Evolutionary conservation across 2,113 vertebrate species (phyloP), one percentile per base, ranked within the genome.

Genomic region (Alethe diademata): DNA sequence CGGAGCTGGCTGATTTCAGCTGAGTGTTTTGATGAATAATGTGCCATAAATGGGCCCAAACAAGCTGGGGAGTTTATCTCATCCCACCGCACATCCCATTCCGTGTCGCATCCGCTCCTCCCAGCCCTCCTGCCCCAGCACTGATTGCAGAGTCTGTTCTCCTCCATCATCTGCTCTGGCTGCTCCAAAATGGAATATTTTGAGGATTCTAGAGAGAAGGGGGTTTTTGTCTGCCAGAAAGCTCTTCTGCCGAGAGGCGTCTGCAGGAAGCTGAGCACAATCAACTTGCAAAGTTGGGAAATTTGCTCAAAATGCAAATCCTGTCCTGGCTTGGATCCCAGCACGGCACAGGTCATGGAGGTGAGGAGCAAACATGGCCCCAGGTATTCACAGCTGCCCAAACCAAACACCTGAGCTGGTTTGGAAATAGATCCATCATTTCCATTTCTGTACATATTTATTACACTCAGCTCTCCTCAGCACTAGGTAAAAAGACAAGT

Each of bases 11-110:
- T 90, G 93, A 96, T 96, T 92, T 93, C 86, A 92, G 86, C 86
- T 74, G 93, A 96, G 95, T 96, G 94, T 93, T 95, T 88, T 96
- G 94, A 97, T 96, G 95, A 95, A 94, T 94, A 94, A 96, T 94
- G 62, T 62, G 66, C 83, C 82, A 83, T 93, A 93, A 51, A 97
- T 88, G 92, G 95, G 79, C 83, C 65, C 95, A 94, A 93, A 93
- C 57, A 74, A 96, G 88, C 89, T 62, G 71, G 65, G 60, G 94
- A 93, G 86, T 94, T 94, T 80, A 71, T 95, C 92, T 95, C 86
- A 86, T 93, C 76, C 73, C 79, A 4, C 78, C 71, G 83, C 92
- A 94, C 92, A 88, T 91, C 95, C 62, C 91, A 83, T 64, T 83
- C 91, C 14, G 15, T 60, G 47, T 88, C 1, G 2, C 86, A 95